Conservation (phyloP, 2,797 vertebrate species). For the Alosa sapidissima region DNA sequence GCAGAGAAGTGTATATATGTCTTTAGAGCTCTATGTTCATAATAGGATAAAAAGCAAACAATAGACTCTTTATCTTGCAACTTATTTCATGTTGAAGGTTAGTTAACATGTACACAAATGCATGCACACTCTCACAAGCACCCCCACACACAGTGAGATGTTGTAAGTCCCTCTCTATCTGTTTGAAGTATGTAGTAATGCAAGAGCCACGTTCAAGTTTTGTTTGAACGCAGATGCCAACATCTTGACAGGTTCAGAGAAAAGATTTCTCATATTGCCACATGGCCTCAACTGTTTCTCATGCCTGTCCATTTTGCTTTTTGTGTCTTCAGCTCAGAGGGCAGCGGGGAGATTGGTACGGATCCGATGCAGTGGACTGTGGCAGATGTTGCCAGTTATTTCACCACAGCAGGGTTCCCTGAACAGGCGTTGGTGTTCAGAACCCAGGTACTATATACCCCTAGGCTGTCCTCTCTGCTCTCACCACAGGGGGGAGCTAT, state of each 20-base stretch:
- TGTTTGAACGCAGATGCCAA: neutral
- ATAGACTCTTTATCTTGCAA: neutral
- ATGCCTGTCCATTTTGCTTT: neutral
- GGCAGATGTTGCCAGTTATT: constrained; percentile 87
- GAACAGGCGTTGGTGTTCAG: constrained; percentile 88
- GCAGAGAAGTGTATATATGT: constrained; percentile 69
- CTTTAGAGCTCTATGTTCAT: neutral
- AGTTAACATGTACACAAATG: neutral
- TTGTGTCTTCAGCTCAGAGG: constrained; percentile 62
- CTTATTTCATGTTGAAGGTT: neutral
- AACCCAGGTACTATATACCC: constrained; percentile 74
- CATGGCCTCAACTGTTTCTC: neutral
- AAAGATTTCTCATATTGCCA: neutral
- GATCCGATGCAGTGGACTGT: constrained; percentile 88
- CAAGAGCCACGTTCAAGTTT: neutral
- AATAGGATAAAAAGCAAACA: neutral
- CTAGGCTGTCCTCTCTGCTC: neutral
- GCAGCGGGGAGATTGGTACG: constrained; percentile 75
- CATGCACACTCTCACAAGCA: neutral
- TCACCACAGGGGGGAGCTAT: neutral
- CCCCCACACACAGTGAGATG: neutral
- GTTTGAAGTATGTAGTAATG: neutral
- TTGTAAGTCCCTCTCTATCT: neutral
- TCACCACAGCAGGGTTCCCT: constrained; percentile 85
- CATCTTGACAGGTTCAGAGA: neutral